phyloP scores from a whole-genome alignment of 2,113 vertebrate genomes.

The Platysteira castanea region DNA sequence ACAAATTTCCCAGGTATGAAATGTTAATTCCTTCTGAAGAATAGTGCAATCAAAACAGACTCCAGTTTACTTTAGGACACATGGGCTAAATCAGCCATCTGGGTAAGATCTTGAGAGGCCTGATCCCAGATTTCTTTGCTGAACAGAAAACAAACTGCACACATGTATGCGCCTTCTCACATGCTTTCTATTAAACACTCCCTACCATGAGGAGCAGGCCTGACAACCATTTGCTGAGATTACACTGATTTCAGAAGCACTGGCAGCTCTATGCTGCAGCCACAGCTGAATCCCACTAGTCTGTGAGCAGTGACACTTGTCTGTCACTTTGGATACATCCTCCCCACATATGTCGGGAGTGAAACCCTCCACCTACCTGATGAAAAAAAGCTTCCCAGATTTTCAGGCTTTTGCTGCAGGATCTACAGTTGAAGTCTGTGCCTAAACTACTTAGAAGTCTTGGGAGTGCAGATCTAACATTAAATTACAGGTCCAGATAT shows the following conservation, averaged over 20 bases:
- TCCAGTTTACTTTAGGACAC: background rate
- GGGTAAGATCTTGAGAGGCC: background rate
- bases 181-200: background rate
- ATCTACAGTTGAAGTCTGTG: background rate
- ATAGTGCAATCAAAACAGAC: background rate
- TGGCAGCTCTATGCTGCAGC: background rate
- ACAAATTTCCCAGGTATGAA: background rate
- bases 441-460: background rate
- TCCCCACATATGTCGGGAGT: fast-evolving
- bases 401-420: background rate
- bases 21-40: background rate
- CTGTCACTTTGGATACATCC: background rate
- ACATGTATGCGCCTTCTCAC: background rate
- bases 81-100: background rate
- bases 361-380: background rate
- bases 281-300: background rate
- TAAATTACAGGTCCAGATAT: background rate
- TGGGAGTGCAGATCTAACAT: background rate
- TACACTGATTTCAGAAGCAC: background rate
- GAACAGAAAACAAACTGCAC: background rate
- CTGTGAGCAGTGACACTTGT: background rate
- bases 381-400: background rate
- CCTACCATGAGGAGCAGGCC: background rate
- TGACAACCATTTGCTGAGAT: background rate
- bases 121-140: background rate